These are phyloP conservation scores for Mercenaria mercenaria DNA, from an alignment of 1,140 invertebrate species.

Conservation along the genomic window DNA sequence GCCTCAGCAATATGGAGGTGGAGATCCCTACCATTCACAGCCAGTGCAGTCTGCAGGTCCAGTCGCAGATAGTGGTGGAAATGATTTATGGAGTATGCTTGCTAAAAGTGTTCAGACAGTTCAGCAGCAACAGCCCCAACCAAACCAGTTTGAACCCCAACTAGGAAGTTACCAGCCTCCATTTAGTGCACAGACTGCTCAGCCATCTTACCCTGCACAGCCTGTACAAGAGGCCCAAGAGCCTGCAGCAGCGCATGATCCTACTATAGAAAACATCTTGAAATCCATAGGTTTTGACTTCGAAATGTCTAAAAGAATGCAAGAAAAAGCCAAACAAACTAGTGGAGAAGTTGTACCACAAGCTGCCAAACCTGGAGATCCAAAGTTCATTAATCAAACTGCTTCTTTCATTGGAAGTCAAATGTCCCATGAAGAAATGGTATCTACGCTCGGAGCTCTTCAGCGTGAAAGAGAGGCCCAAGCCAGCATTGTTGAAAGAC, in stretches of 20 bases:
- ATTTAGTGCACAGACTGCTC: not conserved
- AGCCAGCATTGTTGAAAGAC: not conserved
- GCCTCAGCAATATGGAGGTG: conserved; percentile 19
- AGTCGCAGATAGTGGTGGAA: not conserved
- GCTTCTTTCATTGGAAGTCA: conserved; percentile 82
- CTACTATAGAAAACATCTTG: conserved; percentile 85
- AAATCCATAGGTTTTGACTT: conserved; percentile 85
- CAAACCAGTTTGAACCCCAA: conserved; percentile 17
- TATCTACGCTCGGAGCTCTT: conserved; percentile 30
- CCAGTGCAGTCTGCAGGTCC: not conserved
- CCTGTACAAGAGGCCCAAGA: not conserved
- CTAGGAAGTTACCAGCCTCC: not conserved
- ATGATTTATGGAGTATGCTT: conserved; percentile 64
- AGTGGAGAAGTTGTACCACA: not conserved
- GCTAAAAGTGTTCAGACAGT: conserved; percentile 61
- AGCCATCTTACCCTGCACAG: not conserved
- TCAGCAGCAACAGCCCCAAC: conserved; percentile 40
- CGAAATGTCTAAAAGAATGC: conserved; percentile 85
- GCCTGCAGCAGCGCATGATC: conserved; percentile 72
- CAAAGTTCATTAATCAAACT: conserved; percentile 77
- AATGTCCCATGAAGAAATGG: conserved; percentile 71
- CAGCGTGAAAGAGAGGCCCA: not conserved
- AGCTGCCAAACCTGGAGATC: conserved; percentile 71
- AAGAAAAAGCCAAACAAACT: conserved; percentile 80
- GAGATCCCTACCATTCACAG: not conserved